Evolutionary conservation across 1,140 invertebrate species (phyloP).

Genomic region (Drosophila equinoxialis): DNA sequence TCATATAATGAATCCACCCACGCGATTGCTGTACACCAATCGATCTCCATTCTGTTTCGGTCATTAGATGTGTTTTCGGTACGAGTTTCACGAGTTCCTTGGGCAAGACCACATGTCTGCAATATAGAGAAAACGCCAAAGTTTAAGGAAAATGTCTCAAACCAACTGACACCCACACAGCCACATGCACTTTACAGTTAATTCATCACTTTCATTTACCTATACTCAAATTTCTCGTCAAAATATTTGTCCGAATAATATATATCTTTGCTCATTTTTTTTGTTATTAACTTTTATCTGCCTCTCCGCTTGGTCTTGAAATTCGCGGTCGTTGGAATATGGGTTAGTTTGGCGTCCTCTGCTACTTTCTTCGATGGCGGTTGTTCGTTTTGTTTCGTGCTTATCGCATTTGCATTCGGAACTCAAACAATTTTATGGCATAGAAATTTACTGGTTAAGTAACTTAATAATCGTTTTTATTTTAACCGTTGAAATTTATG

Average conservation of each 20-base stretch:
- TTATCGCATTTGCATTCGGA: background rate
- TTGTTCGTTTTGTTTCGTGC: background rate
- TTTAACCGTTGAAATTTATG: background rate
- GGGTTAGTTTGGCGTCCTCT: slow-evolving; percentile 14
- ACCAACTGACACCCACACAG: slow-evolving; percentile 32
- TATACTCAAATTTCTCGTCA: slow-evolving; percentile 93
- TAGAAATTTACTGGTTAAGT: background rate
- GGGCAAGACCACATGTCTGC: slow-evolving; percentile 96
- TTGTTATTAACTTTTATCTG: background rate
- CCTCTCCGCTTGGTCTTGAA: slow-evolving; percentile 5
- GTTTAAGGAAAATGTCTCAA: slow-evolving; percentile 45
- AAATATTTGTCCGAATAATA: slow-evolving; percentile 97
- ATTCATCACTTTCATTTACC: slow-evolving; percentile 84
- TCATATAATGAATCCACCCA: slow-evolving; percentile 98
- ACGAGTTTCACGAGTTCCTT: slow-evolving; percentile 93
- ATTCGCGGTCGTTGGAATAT: slow-evolving; percentile 11
- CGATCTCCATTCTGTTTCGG: slow-evolving; percentile 96
- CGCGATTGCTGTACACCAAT: slow-evolving; percentile 97
- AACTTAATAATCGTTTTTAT: background rate
- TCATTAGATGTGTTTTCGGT: slow-evolving; percentile 96
- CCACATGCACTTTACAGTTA: slow-evolving; percentile 41
- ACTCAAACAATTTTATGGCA: background rate
- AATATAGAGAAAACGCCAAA: background rate
- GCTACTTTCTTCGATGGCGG: background rate
- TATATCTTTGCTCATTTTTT: slow-evolving; percentile 86